Percentiles rank a stretch among this genome's conserved stretches.
phyloP scores from a whole-genome alignment of 1,140 invertebrate genomes.

The Teleogryllus occipitalis region DNA sequence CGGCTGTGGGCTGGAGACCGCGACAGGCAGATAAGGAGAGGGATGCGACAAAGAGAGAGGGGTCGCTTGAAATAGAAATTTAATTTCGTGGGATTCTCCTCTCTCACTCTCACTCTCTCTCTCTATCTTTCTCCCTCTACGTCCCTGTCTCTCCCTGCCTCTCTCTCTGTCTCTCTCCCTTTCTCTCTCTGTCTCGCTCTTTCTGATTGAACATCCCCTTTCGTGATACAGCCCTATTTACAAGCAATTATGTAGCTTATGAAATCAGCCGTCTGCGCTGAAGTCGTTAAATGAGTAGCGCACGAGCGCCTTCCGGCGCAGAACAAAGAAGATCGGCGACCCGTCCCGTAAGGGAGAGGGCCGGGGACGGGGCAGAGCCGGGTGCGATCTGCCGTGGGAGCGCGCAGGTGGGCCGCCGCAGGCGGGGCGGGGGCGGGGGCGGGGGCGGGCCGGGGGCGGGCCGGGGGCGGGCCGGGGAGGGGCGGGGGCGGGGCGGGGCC shows the following conservation, averaged over 20 bases:
- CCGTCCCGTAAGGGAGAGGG: no score
- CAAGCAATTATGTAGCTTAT: constrained; percentile 5
- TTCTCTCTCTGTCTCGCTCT: not conserved
- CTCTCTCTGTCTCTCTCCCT: no score
- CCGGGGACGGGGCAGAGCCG: no score
- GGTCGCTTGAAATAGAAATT: not conserved
- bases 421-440: no score
- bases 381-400: no score
- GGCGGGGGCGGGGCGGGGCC: no score
- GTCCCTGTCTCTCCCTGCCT: not conserved
- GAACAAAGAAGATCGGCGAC: not conserved
- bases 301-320: not conserved
- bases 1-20: no score
- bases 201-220: not conserved
- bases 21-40: constrained; percentile 40
- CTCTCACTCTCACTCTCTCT: not conserved
- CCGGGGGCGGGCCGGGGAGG: no score
- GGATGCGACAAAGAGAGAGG: constrained; percentile 22
- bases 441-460: no score
- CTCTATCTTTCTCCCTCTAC: no score
- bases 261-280: not conserved
- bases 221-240: not conserved
- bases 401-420: no score
- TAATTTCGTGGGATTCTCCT: not conserved
- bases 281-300: constrained; percentile 4